Base-by-base conservation (phyloP, 2,888 invertebrate species). In the Clitarchus hookeri region DNA sequence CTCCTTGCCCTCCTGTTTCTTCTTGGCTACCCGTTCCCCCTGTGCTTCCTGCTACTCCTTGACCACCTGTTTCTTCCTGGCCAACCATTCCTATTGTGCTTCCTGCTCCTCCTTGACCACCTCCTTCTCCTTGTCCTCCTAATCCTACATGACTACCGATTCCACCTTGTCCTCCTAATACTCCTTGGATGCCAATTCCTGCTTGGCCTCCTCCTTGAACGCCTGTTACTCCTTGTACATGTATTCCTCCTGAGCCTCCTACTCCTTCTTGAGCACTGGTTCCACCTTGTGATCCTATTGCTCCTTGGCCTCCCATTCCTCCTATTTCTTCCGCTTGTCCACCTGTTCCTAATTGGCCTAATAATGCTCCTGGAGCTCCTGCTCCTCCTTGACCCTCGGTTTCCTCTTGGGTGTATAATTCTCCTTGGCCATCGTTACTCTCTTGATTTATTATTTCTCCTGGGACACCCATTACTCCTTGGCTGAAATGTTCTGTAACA, bases 131-230 rank as follows among this genome's bases (percentile, higher is more conserved):
- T 86, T 90, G 90, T 53, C 88, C 89, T 26, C 88, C 88, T 19
- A 90, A 8, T 23, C 80, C 82, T 27, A 87, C 88, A n/a, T 88
- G 89, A 0, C 90, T 90, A 19, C 90, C 91, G 84, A 94, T 94
- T 84, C 79, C 53, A 2, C 85, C 86, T 27, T 78, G 87, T 13
- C 77, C 65, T 87, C 4, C 36, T 36, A 36, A 4, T 36, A 36
- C 36, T 36, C 36, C 36, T 36, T 36, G 36, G 88, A 89, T 87
- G 36, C 4, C 4, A 36, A 88, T 89, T 80, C 88, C 87, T 84
- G 90, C 90, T 85, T 89, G 88, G 23, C 90, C 78, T 87, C 85
- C 8, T 88, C 87, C 88, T 19, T 44, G n/a, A 84, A 85, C 88
- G 8, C 84, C 90, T n/a, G 87, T 86, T n/a, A 89, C 89, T 11